A percentile compares a stretch with the other conserved stretches of the same genome.
These are phyloP conservation scores for Microcebus tavaratra DNA, from an alignment of 2,113 vertebrate genomes.

Conservation along the genomic window DNA sequence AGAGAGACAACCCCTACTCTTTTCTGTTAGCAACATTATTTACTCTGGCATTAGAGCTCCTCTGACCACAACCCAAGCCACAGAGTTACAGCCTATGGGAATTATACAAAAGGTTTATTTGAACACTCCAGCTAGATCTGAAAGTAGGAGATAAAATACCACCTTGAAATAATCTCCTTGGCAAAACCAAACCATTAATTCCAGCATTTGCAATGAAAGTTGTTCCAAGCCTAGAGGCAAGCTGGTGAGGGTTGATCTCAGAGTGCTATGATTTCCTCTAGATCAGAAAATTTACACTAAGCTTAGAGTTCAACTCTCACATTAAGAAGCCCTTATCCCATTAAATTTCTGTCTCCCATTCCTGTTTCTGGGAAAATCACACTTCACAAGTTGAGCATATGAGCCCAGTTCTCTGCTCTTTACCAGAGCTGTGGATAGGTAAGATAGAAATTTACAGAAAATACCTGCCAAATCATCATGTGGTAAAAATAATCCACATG, in stretches of 20 bases:
- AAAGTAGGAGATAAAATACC: conserved; percentile 15
- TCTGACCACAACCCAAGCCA: neutral
- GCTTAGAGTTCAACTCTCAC: neutral
- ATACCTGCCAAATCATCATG: neutral
- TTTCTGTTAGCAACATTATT: neutral
- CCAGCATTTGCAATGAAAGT: neutral
- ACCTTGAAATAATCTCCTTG: neutral
- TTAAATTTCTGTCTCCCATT: neutral
- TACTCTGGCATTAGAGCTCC: neutral
- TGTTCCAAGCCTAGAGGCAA: neutral
- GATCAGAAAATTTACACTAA: neutral
- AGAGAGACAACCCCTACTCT: neutral
- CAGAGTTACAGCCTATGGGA: neutral
- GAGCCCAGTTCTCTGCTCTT: neutral
- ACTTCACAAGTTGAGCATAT: neutral
- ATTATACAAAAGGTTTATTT: neutral
- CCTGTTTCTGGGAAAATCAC: neutral
- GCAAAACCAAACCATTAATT: neutral
- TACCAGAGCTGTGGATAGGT: neutral
- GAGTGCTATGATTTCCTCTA: neutral
- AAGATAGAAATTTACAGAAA: neutral
- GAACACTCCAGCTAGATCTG: neutral
- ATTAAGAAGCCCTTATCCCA: neutral
- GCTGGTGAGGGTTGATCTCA: neutral
- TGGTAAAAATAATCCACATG: neutral